phyloP scores from a whole-genome alignment of 2,113 vertebrate species.

The Sigmodon hispidus region DNA sequence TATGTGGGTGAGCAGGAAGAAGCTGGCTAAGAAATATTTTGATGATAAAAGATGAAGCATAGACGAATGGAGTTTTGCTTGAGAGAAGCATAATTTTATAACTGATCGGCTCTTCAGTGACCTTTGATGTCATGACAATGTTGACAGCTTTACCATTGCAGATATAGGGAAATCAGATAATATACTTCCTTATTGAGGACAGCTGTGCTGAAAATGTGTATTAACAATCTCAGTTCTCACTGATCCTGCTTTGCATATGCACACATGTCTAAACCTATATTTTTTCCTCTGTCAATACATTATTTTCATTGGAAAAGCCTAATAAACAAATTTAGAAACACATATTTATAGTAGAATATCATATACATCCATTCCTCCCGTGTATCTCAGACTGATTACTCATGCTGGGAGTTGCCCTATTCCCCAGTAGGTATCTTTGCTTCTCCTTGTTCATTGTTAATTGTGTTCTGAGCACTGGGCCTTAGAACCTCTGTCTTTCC shows the following conservation, averaged over 20 bases:
- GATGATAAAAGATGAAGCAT: not conserved
- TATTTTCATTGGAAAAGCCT: slow-evolving; percentile 25
- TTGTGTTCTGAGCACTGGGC: not conserved
- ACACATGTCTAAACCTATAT: not conserved
- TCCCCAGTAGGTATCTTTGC: not conserved
- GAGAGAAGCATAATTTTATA: slow-evolving; percentile 8
- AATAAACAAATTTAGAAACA: slow-evolving; percentile 51
- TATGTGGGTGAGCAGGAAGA: not conserved
- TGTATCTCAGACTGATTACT: not conserved
- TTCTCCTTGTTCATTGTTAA: slow-evolving; percentile 30
- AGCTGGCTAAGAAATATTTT: slow-evolving; percentile 26
- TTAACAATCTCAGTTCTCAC: slow-evolving; percentile 6
- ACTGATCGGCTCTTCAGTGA: not conserved
- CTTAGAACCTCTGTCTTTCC: slow-evolving; percentile 21
- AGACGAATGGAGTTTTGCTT: not conserved
- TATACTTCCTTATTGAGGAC: not conserved
- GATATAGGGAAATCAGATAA: not conserved
- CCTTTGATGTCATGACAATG: slow-evolving; percentile 11
- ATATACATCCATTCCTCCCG: not conserved
- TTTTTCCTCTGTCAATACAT: slow-evolving; percentile 17
- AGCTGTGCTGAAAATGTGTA: not conserved
- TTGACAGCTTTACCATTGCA: not conserved
- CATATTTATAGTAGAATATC: not conserved
- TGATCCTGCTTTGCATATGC: not conserved
- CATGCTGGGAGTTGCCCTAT: not conserved